Evolutionary conservation across 2,888 invertebrate species (phyloP).

Genomic region (Ischnura elegans): DNA sequence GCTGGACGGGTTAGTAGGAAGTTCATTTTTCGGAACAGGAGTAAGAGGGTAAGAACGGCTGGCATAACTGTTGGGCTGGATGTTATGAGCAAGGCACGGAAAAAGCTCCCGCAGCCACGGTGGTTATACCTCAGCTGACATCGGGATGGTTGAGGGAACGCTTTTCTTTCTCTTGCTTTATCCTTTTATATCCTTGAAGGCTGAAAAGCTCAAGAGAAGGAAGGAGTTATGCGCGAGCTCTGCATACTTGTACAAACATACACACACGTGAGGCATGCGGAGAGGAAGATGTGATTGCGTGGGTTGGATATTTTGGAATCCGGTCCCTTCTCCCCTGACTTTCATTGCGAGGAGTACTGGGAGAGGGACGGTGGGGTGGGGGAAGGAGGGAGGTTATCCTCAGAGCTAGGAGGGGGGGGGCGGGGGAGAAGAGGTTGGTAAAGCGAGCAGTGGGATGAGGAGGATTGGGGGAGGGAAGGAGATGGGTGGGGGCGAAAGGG

Average conservation of each 20-base stretch:
- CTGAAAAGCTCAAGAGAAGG: background rate
- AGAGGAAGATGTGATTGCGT: conserved; percentile 42
- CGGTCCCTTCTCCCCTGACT: background rate
- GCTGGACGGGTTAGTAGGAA: background rate
- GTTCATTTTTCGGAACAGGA: conserved; percentile 30
- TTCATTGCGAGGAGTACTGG: conserved; percentile 40
- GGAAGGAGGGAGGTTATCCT: background rate
- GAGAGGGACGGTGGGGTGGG: background rate
- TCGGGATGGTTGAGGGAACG: background rate
- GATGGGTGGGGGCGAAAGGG: background rate
- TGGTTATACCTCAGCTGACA: background rate
- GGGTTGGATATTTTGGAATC: conserved; percentile 61
- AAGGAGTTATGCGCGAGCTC: background rate
- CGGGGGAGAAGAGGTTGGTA: background rate
- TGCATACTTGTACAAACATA: background rate
- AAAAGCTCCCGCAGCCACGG: background rate
- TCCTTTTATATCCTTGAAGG: background rate
- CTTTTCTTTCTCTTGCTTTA: background rate
- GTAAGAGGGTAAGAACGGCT: background rate
- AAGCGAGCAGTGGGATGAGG: background rate
- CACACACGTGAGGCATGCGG: background rate
- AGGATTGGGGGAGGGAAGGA: background rate
- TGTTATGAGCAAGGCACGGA: background rate
- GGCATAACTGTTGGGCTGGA: background rate
- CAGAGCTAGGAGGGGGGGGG: background rate